Percentiles rank a stretch among this genome's conserved stretches.
Evolutionary conservation across 1,140 invertebrate species (phyloP).

Genomic region (Penaeus vannamei): DNA sequence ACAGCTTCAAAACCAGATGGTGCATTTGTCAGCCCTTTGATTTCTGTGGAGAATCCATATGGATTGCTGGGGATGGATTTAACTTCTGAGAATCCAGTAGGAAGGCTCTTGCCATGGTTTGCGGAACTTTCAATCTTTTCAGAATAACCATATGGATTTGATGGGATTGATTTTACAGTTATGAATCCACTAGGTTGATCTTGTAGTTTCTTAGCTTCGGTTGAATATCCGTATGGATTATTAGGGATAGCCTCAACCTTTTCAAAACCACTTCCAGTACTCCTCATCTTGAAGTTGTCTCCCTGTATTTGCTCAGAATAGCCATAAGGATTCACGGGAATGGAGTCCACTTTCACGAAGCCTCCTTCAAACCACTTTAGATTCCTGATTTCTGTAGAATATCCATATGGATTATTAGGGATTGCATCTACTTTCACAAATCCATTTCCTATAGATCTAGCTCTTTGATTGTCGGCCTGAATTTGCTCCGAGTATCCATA

Average conservation of each 20-base stretch:
- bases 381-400: background rate
- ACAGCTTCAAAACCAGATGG: background rate
- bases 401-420: slow-evolving; percentile 23
- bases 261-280: no score
- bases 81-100: background rate
- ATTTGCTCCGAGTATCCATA: slow-evolving; percentile 10
- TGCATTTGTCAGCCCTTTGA: background rate
- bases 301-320: background rate
- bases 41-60: slow-evolving; percentile 25
- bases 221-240: slow-evolving; percentile 37
- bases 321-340: background rate
- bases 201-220: background rate
- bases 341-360: background rate
- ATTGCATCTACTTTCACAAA: background rate
- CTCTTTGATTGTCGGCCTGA: no score
- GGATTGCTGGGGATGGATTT: slow-evolving; percentile 14
- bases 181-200: background rate
- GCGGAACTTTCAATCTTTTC: background rate
- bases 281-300: no score
- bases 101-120: background rate
- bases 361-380: no score
- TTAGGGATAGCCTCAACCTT: background rate
- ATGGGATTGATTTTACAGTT: background rate
- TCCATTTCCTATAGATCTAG: background rate
- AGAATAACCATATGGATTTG: slow-evolving; percentile 32